phyloP scores from a whole-genome alignment of 2,113 vertebrate genomes.

The Carlito syrichta region DNA sequence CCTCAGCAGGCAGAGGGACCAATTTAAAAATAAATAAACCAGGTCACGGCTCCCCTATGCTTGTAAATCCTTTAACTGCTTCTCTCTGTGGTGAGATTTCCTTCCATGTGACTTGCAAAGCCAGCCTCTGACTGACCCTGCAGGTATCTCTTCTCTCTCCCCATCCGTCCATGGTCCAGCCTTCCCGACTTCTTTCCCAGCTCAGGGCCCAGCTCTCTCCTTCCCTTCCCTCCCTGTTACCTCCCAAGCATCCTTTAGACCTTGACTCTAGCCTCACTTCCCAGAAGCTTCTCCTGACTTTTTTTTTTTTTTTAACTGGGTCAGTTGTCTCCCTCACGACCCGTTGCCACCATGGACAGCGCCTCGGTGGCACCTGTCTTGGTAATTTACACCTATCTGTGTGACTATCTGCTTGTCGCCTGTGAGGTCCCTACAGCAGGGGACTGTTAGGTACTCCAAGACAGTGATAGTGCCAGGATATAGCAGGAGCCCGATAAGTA shows the following conservation, averaged over 20 bases:
- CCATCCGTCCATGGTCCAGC: neutral
- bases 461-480: neutral
- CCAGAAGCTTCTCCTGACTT: neutral
- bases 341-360: neutral
- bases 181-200: neutral
- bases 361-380: neutral
- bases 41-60: constrained; percentile 11
- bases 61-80: neutral
- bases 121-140: neutral
- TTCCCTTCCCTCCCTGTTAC: neutral
- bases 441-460: neutral
- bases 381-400: neutral
- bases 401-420: neutral
- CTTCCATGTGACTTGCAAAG: neutral
- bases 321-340: neutral
- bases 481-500: neutral
- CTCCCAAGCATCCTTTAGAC: neutral
- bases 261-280: too few species aligned
- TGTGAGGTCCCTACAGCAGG: neutral
- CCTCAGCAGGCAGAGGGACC: neutral
- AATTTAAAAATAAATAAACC: constrained; percentile 53
- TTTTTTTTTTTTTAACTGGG: neutral
- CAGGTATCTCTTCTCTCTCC: neutral
- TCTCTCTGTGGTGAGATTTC: neutral
- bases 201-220: neutral